Percentiles rank a stretch among this genome's conserved stretches.
Conservation (phyloP, 1,140 invertebrate genomes). For the Polyergus mexicanus region DNA sequence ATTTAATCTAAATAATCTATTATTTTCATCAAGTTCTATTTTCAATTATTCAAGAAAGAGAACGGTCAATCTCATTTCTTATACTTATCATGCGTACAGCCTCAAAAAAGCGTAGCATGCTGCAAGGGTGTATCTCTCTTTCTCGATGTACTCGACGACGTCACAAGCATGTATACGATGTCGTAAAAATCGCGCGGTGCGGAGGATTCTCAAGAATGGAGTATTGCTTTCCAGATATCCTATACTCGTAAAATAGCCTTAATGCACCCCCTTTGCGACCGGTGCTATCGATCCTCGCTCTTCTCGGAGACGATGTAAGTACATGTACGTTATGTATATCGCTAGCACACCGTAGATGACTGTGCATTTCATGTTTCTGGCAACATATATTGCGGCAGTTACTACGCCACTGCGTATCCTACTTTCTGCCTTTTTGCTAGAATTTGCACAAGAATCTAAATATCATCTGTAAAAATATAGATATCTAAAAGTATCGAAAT, state of each 20-base stretch:
- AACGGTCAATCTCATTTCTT: constrained; percentile 57
- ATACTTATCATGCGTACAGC: constrained; percentile 6
- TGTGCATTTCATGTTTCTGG: constrained; percentile 50
- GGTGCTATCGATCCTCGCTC: constrained; percentile 71
- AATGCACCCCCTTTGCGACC: constrained; percentile 69
- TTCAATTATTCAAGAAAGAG: constrained; percentile 6
- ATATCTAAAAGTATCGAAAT: neutral
- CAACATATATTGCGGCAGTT: constrained; percentile 45
- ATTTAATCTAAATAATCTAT: neutral
- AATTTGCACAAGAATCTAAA: constrained; percentile 14
- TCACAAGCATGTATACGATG: constrained; percentile 69
- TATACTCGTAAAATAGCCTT: constrained; percentile 77
- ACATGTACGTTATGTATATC: constrained; percentile 14
- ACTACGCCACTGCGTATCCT: constrained; percentile 30
- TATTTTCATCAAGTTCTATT: constrained; percentile 9
- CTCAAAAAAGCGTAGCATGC: constrained; percentile 67
- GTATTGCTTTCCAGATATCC: constrained; percentile 78
- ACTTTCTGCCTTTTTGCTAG: constrained; percentile 47
- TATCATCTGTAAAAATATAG: neutral
- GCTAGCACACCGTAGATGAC: constrained; percentile 29
- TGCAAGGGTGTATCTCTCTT: constrained; percentile 63
- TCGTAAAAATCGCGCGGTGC: constrained; percentile 69
- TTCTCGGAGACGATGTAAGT: constrained; percentile 45
- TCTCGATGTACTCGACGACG: constrained; percentile 63
- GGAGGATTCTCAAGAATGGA: constrained; percentile 76